phyloP scores from a whole-genome alignment of 2,888 invertebrate species.

The Phasia obesa region DNA sequence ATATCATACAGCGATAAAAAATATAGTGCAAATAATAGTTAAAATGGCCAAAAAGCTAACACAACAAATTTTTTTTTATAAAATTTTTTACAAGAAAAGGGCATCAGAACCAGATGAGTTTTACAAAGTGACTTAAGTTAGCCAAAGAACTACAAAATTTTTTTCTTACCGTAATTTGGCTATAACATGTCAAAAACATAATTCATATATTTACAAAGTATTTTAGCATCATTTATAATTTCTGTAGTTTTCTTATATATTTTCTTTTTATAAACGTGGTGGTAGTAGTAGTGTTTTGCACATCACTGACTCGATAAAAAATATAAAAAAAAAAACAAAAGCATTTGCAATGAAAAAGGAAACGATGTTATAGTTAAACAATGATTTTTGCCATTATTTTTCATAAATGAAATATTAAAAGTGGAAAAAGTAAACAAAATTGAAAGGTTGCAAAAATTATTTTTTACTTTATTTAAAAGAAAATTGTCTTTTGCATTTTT shows the following conservation, averaged over 20 bases:
- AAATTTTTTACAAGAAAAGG: no score
- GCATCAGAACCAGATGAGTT: background rate
- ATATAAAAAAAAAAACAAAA: background rate
- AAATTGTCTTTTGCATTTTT: conserved; percentile 23
- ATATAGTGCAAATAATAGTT: no score
- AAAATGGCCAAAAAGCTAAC: background rate
- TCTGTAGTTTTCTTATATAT: background rate
- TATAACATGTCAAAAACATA: conserved; percentile 58
- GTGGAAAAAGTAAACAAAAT: conserved; percentile 18
- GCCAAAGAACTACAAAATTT: background rate
- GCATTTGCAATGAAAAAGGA: background rate
- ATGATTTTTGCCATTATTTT: conserved; percentile 11
- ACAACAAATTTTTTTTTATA: no score
- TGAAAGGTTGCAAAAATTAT: conserved; percentile 7
- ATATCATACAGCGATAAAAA: no score
- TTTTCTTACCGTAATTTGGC: conserved; percentile 32
- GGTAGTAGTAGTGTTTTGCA: conserved; percentile 9
- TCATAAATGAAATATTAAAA: conserved; percentile 1
- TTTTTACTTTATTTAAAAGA: conserved; percentile 14
- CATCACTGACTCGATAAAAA: conserved; percentile 19
- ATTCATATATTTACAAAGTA: conserved; percentile 39
- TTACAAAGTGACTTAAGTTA: background rate
- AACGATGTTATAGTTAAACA: conserved; percentile 19
- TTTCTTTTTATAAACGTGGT: conserved; percentile 8
- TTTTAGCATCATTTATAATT: conserved; percentile 52